Conservation (phyloP, 2,888 invertebrate genomes). For the Habroteleia sp. region DNA sequence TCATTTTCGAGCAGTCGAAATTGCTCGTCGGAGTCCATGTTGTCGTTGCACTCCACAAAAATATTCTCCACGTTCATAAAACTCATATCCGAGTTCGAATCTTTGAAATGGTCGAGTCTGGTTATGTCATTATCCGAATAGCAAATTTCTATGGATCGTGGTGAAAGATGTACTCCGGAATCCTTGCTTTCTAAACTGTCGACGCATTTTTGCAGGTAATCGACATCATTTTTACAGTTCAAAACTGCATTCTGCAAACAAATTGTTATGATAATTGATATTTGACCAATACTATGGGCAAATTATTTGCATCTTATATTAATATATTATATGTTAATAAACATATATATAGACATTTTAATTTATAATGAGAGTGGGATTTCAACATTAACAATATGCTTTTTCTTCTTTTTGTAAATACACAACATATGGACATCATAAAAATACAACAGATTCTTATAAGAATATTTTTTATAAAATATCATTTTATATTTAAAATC, state of each 20-base stretch:
- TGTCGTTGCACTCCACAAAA: conserved; percentile 51
- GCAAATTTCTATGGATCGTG: conserved; percentile 48
- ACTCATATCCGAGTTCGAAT: conserved; percentile 61
- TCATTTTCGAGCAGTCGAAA: conserved; percentile 51
- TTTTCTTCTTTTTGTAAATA: no score
- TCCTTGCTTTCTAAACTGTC: conserved; percentile 67
- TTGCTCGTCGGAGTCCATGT: conserved; percentile 53
- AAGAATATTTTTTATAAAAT: no score
- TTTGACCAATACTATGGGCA: no score
- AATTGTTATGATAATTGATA: neutral
- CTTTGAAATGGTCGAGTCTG: conserved; percentile 61
- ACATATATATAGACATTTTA: no score
- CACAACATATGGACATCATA: no score
- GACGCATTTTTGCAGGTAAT: conserved; percentile 67
- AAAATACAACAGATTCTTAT: no score
- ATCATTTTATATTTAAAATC: no score
- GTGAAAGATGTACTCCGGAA: conserved; percentile 59
- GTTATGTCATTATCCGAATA: conserved; percentile 56
- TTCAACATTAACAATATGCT: no score
- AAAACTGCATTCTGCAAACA: conserved; percentile 18
- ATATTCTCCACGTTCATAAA: conserved; percentile 66
- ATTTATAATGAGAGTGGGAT: no score
- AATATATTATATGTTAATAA: no score
- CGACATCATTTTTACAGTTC: conserved; percentile 60
- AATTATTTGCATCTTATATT: no score